Base-by-base conservation (phyloP, 2,797 vertebrate species). In the Acipenser ruthenus region DNA sequence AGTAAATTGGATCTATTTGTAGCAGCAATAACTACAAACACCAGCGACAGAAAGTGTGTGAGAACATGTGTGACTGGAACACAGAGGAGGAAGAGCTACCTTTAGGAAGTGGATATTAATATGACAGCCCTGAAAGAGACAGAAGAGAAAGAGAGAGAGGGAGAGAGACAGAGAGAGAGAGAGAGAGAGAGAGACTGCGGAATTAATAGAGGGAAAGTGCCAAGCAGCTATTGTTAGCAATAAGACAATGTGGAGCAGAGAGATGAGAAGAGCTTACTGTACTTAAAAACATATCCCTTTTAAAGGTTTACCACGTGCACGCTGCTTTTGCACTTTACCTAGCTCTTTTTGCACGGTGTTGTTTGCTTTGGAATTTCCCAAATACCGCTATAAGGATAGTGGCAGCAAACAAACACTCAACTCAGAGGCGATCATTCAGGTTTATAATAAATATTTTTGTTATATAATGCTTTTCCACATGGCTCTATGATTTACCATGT, bases 51-150 rank as follows among this genome's bases (percentile, higher is more conserved):
- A 67, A 53, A 69, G 49, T 51, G 11, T 63, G 9, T 50, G 59
- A 49, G 51, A 15, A 7, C 63, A 6, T 37, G 7, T 52, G 50
- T 65, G 58, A 51, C 67, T 6, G 6, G 66, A 71, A 71, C 23
- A 68, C 8, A 59, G 59, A 68, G 50, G 63, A 73, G 70, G 60
- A 69, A 68, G 70, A 75, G 70, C 79, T 78, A 79, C 89, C 88
- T 91, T 90, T 64, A 91, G 82, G 82, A 87, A 87, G 84, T 90
- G 88, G 85, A 89, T 85, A 85, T 88, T 89, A 83, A 88, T 78
- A 69, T 69, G 80, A 72, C 76, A 74, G 76, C 73, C 77, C 77
- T 82, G 76, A 65, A 80, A 83, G 74, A 87, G 87, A 88, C 70
- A 78, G 74, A 79, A 71, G 70, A 78, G 72, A 50, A 48, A 60